Base-by-base conservation (phyloP, 2,113 vertebrate genomes). In the Dipodomys spectabilis region DNA sequence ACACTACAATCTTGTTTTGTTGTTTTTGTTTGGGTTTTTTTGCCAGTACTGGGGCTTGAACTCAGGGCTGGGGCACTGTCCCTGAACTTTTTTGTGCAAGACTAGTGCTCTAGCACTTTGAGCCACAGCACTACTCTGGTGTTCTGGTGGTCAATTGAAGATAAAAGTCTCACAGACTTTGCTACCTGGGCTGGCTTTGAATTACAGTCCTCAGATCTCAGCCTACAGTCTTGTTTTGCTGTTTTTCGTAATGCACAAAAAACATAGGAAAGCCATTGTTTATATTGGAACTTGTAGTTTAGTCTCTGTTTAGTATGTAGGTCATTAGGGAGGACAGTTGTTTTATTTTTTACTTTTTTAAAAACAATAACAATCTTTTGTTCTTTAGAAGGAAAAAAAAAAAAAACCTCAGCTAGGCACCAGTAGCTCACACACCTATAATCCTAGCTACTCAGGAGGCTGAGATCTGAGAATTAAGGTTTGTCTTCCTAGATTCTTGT, bases 311-410 rank as follows among this genome's bases (percentile, higher is more conserved):
- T 86, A 8, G 0, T 87, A 28, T 69, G 3, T 64, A 20, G 28
- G 7, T 72, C 35, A 8, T 35, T 72, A 8, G 16, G 32, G 19
- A 20, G 32, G 19, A 22, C 18, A 20, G 32, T 72, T 22, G 19
- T n/a, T 75, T 72, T 39, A 23, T 74, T 53, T 82, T 71, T 86
- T 92, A 64, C 28, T 90, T 88, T 94, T 92, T 49, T 74, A 44
- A 92, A 94, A 92, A 19, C 69, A 73, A 2, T 82, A 64, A 44
- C 22, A 44, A 30, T 64, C 82, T 92, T 93, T 22, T 69, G 82
- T 90, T n/a, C 73, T 81, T 94, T 57, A 89, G 60, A 77, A 35
- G 12, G 49, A 83, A 44, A 57, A 73, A 73, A 73, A n/a, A n/a
- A n/a, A 86, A 64, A 85, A 60, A 7, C 60, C 57, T 57, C 53